A percentile compares a stretch with the other conserved stretches of the same genome.
These are phyloP conservation scores for Rhynchotus rufescens DNA, from an alignment of 2,797 vertebrate genomes.

Conservation along the genomic window DNA sequence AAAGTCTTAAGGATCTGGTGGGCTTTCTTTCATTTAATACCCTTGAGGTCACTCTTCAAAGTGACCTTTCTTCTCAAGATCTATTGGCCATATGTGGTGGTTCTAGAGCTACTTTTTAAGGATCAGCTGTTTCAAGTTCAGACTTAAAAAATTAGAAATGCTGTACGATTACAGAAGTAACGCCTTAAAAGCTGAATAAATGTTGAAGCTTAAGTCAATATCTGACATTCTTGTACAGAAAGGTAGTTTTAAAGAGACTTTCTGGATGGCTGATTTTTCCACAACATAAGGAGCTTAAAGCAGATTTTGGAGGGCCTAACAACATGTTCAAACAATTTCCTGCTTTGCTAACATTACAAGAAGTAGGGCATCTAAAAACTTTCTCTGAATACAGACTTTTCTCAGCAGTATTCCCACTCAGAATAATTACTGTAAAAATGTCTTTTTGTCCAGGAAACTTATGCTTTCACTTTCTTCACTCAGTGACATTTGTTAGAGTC, in stretches of 20 bases:
- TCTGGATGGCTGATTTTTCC: slow-evolving; percentile 51
- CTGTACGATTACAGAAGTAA: slow-evolving; percentile 35
- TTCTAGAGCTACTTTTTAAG: slow-evolving; percentile 73
- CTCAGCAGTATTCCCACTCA: not conserved
- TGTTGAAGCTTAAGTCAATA: slow-evolving; percentile 36
- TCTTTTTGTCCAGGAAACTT: not conserved
- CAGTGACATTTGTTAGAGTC: not conserved
- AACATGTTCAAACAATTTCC: slow-evolving; percentile 25
- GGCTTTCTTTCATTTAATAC: slow-evolving; percentile 76
- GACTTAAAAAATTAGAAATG: slow-evolving; percentile 32
- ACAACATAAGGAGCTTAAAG: slow-evolving; percentile 35
- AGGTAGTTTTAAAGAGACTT: slow-evolving; percentile 35
- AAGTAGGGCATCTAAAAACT: slow-evolving; percentile 3
- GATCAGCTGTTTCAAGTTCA: slow-evolving; percentile 63
- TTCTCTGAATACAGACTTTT: not conserved
- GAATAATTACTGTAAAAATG: not conserved
- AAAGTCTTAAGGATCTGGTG: slow-evolving; percentile 61
- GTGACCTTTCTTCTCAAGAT: slow-evolving; percentile 62
- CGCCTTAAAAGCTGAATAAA: slow-evolving; percentile 57
- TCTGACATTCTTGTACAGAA: slow-evolving; percentile 40
- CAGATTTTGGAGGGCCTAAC: slow-evolving; percentile 31
- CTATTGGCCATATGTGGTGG: slow-evolving; percentile 79
- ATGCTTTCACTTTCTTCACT: not conserved
- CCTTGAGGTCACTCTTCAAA: slow-evolving; percentile 79
- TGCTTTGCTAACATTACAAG: slow-evolving; percentile 13